These are phyloP conservation scores for Amiota minor DNA, from an alignment of 2,888 invertebrate genomes.

Conservation along the genomic window DNA sequence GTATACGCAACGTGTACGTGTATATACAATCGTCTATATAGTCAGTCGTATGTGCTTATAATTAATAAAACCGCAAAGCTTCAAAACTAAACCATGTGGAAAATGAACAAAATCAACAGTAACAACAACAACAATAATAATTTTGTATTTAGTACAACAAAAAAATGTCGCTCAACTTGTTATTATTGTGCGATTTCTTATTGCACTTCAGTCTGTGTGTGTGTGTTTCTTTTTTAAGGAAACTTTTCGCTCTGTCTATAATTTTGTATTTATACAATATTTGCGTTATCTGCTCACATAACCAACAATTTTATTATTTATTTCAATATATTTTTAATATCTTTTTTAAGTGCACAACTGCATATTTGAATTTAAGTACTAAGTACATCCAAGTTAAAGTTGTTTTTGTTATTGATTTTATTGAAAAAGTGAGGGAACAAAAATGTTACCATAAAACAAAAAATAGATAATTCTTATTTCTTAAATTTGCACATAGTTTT, in stretches of 20 bases:
- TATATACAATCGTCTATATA: neutral
- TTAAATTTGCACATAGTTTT: too few relatives aligned
- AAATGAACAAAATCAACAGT: conserved; percentile 39
- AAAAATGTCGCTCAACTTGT: conserved; percentile 7
- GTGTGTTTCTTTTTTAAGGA: neutral
- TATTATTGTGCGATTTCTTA: conserved; percentile 40
- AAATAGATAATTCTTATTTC: too few relatives aligned
- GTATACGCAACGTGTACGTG: conserved; percentile 53
- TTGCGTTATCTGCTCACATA: too few relatives aligned
- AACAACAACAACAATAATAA: conserved; percentile 46
- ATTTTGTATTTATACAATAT: too few relatives aligned
- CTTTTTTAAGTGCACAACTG: neutral
- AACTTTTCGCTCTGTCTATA: neutral
- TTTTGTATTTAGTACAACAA: conserved; percentile 53
- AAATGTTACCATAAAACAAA: too few relatives aligned
- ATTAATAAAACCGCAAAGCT: conserved; percentile 4
- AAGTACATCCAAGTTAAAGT: too few relatives aligned
- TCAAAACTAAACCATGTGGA: conserved; percentile 19
- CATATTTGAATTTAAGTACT: too few relatives aligned
- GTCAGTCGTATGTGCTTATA: conserved; percentile 9
- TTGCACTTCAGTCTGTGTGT: neutral
- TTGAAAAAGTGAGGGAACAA: too few relatives aligned
- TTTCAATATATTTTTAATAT: neutral
- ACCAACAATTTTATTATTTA: neutral
- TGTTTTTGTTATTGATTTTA: too few relatives aligned